phyloP scores from a whole-genome alignment of 2,888 invertebrate species.

The Nomada fabriciana region DNA sequence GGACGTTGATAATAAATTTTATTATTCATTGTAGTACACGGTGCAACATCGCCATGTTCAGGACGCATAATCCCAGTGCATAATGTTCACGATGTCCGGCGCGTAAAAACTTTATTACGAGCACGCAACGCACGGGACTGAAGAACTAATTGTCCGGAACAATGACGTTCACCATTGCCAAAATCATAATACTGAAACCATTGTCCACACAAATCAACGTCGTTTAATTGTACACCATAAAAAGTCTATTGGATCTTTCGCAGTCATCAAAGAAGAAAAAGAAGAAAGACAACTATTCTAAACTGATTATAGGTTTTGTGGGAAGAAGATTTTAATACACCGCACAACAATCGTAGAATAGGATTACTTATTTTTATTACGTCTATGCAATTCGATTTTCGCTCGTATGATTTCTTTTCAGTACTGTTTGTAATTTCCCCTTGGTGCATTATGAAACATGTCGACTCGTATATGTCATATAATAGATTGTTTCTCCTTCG shows the following conservation, averaged over 20 bases:
- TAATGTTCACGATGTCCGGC: slow-evolving; percentile 40
- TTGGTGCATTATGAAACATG: too few species aligned
- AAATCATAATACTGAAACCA: slow-evolving; percentile 14
- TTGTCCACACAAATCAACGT: not conserved
- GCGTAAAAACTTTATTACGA: slow-evolving; percentile 44
- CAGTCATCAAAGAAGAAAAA: too few species aligned
- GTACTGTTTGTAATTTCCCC: too few species aligned
- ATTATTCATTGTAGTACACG: slow-evolving; percentile 55
- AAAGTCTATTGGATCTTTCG: not conserved
- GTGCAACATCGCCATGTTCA: slow-evolving; percentile 34
- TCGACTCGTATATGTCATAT: too few species aligned
- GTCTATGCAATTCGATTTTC: too few species aligned
- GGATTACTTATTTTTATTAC: too few species aligned
- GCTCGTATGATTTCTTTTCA: too few species aligned
- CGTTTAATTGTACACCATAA: not conserved
- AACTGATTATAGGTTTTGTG: too few species aligned
- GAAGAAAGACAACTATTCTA: too few species aligned
- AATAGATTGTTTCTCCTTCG: slow-evolving; percentile 20
- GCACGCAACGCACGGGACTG: slow-evolving; percentile 23
- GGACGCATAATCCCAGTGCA: slow-evolving; percentile 53
- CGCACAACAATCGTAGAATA: too few species aligned
- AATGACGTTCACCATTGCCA: not conserved
- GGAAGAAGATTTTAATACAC: too few species aligned
- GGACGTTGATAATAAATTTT: slow-evolving; percentile 53
- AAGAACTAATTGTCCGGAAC: slow-evolving; percentile 28